These are phyloP conservation scores for Alcedo atthis DNA, from an alignment of 2,797 vertebrate species.

Conservation along the genomic window DNA sequence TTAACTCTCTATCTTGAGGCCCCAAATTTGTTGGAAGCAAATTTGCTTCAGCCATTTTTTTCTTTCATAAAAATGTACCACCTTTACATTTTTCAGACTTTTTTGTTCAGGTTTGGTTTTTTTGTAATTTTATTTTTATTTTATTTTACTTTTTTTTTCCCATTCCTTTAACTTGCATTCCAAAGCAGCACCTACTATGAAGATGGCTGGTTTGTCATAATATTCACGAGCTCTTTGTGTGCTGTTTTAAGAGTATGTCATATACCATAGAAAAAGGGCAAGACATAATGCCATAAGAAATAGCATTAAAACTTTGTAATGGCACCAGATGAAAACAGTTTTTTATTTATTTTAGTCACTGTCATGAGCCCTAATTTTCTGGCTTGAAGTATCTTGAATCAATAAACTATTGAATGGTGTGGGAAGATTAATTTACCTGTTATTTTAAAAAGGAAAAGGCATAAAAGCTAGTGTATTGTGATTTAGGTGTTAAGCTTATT, in stretches of 20 bases:
- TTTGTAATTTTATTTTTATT: background rate
- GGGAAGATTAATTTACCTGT: background rate
- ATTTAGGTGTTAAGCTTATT: background rate
- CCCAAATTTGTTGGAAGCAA: background rate
- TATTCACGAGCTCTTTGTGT: background rate
- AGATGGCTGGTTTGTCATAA: background rate
- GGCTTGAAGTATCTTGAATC: background rate
- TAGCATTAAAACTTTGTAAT: background rate
- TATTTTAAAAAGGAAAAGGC: no score
- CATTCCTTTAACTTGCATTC: background rate
- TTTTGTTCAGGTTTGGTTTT: background rate
- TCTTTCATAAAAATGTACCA: background rate
- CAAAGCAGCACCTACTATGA: background rate
- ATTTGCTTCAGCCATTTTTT: background rate
- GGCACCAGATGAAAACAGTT: background rate
- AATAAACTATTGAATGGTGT: background rate
- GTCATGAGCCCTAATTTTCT: background rate
- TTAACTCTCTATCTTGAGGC: background rate
- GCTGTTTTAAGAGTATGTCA: background rate
- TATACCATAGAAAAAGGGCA: background rate
- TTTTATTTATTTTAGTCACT: background rate
- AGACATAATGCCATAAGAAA: rapidly evolving
- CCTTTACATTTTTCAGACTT: background rate
- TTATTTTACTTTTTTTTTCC: background rate
- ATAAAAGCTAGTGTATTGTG: background rate